phyloP scores from a whole-genome alignment of 2,113 vertebrate genomes.

The Ginglymostoma cirratum region DNA sequence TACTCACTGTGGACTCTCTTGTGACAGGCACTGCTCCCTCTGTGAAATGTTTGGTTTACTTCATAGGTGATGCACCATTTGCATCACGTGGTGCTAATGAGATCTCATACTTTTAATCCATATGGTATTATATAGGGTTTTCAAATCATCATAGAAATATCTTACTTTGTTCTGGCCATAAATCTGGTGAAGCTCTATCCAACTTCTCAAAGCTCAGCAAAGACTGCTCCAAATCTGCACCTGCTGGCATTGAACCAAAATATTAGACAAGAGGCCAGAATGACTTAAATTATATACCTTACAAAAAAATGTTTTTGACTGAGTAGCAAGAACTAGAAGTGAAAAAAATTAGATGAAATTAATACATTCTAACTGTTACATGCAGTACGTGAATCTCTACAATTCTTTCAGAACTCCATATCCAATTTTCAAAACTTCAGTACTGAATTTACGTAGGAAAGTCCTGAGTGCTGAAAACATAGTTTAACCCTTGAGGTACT shows the following conservation, averaged over 20 bases:
- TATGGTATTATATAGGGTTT: background rate
- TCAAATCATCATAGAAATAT: background rate
- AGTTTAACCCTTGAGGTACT: background rate
- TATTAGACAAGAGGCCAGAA: background rate
- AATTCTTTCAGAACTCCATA: background rate
- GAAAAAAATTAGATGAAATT: background rate
- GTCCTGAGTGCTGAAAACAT: background rate
- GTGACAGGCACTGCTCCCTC: background rate
- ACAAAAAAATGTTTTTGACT: background rate
- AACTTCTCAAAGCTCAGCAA: conserved; percentile 93
- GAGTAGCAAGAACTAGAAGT: no score
- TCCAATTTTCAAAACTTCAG: background rate
- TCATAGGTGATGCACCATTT: background rate
- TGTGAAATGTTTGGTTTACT: background rate
- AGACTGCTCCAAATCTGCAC: conserved; percentile 81
- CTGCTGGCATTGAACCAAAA: conserved; percentile 48
- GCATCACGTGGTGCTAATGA: background rate
- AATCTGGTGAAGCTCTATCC: conserved; percentile 89
- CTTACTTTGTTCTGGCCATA: conserved; percentile 95
- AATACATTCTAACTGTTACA: background rate
- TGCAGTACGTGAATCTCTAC: background rate
- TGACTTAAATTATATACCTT: background rate
- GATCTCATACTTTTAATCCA: background rate
- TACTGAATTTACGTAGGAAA: background rate
- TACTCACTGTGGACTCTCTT: background rate